Percentiles rank a stretch among this genome's conserved stretches.
These are phyloP conservation scores for Otis tarda DNA, from an alignment of 2,113 vertebrate genomes.

Conservation along the genomic window DNA sequence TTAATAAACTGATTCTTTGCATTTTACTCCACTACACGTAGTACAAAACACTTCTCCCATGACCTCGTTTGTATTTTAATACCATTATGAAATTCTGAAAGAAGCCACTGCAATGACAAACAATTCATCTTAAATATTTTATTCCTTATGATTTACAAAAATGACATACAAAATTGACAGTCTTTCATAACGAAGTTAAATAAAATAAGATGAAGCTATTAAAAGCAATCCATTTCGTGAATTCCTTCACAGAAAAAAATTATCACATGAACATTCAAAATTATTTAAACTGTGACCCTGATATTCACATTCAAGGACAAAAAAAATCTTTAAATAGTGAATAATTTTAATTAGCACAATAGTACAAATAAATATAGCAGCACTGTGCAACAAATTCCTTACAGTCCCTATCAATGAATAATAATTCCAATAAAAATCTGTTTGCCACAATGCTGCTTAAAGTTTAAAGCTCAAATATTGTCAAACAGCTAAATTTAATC, in stretches of 20 bases:
- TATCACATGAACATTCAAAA: slow-evolving; percentile 43
- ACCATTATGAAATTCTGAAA: not conserved
- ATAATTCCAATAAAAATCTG: not conserved
- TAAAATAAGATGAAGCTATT: slow-evolving; percentile 19
- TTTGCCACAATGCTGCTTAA: not conserved
- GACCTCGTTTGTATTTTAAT: not conserved
- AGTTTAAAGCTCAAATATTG: not conserved
- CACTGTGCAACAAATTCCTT: not conserved
- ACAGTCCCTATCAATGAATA: not conserved
- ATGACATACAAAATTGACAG: slow-evolving; percentile 45
- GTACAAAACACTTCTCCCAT: not conserved
- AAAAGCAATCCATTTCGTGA: not conserved
- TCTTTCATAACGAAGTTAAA: slow-evolving; percentile 30
- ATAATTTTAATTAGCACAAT: slow-evolving; percentile 30
- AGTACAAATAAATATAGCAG: slow-evolving; percentile 42
- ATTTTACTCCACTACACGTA: not conserved
- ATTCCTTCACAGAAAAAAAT: slow-evolving; percentile 17
- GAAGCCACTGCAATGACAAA: not conserved
- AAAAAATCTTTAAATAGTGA: slow-evolving; percentile 25
- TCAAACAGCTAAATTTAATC: not conserved
- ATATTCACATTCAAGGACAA: slow-evolving; percentile 46
- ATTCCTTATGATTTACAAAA: slow-evolving; percentile 57
- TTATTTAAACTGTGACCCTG: slow-evolving; percentile 22
- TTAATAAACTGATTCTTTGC: not conserved
- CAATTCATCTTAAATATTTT: slow-evolving; percentile 15